Base-by-base conservation (phyloP, 2,888 invertebrate species). In the Phymatocera aterrima region DNA sequence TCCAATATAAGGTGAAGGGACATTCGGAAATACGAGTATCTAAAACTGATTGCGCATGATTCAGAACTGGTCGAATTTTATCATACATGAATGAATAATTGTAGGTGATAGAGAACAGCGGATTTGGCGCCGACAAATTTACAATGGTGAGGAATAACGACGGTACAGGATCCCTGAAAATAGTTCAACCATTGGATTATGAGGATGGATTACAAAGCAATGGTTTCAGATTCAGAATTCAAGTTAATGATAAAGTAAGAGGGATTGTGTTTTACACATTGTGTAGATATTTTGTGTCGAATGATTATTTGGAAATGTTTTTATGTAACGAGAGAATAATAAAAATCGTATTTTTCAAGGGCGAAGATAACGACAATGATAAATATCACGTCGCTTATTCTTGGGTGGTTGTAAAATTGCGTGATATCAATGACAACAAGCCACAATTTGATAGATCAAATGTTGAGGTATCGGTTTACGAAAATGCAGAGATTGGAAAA, bases 391-490 rank as follows among this genome's bases (percentile, higher is more conserved):
- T 98, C 82, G 98, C 98, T 80, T 97, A 97, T 91, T 97, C 98
- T 1, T 97, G 97, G 96, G 97, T 98, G 79, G 96, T 96, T 81
- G 97, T 98, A 40, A 96, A 96, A 88, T 93, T 99, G 80, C 94
- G 97, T 80, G 99, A 99, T 90, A 97, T 97, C 85, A 99, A 99
- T 92, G 99, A 99, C 93, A 99, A 99, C 92, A 97, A 97, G 90
- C 99, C 99, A 4, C 96, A 96, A 87, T 98, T 97, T 90, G 97
- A 98, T 87, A 94, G 96, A 82, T 97, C 98, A 65, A 97, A 98
- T 89, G 97, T 98, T 85, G 98, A 97, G 92, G 96, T 96, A 3
- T 95, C 95, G 15, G 97, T 98, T 0, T 95, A 95, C 87, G 99
- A 99, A 91, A 97, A 98, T 90, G 97, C 97, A 1, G 95, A 96